phyloP scores from a whole-genome alignment of 2,888 invertebrate genomes.

The Hypomecis punctinalis region DNA sequence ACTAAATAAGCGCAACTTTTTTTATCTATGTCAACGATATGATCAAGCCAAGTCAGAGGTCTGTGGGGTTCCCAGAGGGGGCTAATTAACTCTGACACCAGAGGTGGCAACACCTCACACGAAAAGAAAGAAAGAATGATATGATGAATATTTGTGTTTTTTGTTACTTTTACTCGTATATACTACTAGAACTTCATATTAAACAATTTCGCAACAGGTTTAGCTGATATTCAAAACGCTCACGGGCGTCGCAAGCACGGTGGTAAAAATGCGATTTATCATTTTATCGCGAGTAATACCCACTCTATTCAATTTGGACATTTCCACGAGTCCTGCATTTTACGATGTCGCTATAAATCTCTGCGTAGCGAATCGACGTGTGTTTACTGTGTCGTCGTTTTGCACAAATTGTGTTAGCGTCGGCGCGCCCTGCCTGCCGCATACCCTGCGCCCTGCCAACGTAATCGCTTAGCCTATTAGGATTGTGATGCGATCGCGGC shows the following conservation, averaged over 20 bases:
- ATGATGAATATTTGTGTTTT: no score
- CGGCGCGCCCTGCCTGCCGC: slow-evolving; percentile 49
- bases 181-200: no score
- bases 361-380: slow-evolving; percentile 62
- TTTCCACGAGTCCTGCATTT: slow-evolving; percentile 66
- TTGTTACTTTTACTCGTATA: no score
- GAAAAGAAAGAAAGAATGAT: no score
- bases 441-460: slow-evolving; percentile 48
- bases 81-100: no score
- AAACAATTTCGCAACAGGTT: background rate
- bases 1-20: no score
- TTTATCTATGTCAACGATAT: no score
- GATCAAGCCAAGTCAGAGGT: no score
- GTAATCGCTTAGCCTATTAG: slow-evolving; percentile 76
- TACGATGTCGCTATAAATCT: slow-evolving; percentile 74
- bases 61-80: no score
- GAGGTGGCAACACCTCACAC: no score
- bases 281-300: slow-evolving; percentile 25
- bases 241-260: background rate
- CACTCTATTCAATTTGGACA: slow-evolving; percentile 57
- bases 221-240: background rate
- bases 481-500: slow-evolving; percentile 69
- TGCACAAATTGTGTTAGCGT: slow-evolving; percentile 78
- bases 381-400: slow-evolving; percentile 76
- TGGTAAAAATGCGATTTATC: slow-evolving; percentile 22